Conservation (phyloP, 2,113 vertebrate genomes). For the Anthoscopus minutus region DNA sequence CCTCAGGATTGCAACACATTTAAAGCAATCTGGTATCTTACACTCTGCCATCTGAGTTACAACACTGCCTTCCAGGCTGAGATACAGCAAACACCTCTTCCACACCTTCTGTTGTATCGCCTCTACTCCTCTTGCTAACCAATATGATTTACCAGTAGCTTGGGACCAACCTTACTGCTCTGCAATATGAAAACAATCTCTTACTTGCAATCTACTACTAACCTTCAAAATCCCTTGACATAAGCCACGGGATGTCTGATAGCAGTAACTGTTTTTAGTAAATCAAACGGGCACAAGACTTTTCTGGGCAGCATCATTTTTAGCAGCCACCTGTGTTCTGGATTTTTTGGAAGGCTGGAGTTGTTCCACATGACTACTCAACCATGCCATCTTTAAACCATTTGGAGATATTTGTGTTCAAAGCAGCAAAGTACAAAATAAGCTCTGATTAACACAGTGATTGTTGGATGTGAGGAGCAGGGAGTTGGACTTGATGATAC, state of each 20-base stretch:
- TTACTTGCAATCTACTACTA: background rate
- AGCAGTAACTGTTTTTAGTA: background rate
- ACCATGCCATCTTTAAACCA: background rate
- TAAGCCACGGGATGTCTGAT: background rate
- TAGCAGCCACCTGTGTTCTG: background rate
- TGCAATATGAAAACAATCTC: background rate
- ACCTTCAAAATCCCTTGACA: background rate
- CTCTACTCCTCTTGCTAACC: background rate
- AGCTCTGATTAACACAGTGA: constrained; percentile 5
- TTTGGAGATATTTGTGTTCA: constrained; percentile 1
- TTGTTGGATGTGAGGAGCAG: background rate
- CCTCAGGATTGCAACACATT: background rate
- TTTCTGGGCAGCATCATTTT: background rate
- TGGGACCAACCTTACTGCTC: background rate
- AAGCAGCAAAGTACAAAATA: constrained; percentile 10
- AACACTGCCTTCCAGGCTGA: background rate
- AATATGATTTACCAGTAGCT: background rate
- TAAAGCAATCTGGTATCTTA: background rate
- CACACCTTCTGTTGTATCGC: background rate
- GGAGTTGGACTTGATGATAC: background rate
- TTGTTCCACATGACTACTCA: background rate
- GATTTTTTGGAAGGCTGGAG: background rate
- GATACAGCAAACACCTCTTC: background rate
- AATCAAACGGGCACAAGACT: background rate
- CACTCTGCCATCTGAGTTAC: background rate